phyloP scores from a whole-genome alignment of 2,797 vertebrate genomes.

The Enoplosus armatus region DNA sequence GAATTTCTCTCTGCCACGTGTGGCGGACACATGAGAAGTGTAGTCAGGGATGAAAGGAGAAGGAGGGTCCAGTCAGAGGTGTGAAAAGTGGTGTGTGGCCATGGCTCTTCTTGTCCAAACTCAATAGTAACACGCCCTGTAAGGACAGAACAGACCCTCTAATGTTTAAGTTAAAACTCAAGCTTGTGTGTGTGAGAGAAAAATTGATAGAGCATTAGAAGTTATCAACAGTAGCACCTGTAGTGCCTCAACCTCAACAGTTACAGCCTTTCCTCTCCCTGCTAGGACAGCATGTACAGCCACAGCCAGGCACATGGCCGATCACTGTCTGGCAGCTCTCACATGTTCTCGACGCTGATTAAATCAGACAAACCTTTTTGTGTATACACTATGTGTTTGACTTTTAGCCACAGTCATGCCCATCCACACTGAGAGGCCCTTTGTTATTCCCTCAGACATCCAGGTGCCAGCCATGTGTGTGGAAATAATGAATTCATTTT shows the following conservation, averaged over 20 bases:
- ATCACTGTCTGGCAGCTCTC: slow-evolving; percentile 41
- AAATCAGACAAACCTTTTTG: slow-evolving; percentile 61
- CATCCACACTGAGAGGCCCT: slow-evolving; percentile 59
- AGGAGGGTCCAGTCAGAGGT: slow-evolving; percentile 47
- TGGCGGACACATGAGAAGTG: slow-evolving; percentile 69
- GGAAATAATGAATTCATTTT: slow-evolving; percentile 62
- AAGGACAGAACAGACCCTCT: slow-evolving; percentile 11
- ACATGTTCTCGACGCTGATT: slow-evolving; percentile 60
- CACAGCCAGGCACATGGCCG: slow-evolving; percentile 42
- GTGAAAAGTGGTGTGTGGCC: slow-evolving; percentile 41
- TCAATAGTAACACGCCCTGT: slow-evolving; percentile 18
- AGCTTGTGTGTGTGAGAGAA: background rate
- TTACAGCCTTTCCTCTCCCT: slow-evolving; percentile 26
- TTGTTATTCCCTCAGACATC: slow-evolving; percentile 67
- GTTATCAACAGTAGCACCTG: slow-evolving; percentile 17
- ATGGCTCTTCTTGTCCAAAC: slow-evolving; percentile 25
- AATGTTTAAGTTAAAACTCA: slow-evolving; percentile 12
- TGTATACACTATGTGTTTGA: slow-evolving; percentile 60
- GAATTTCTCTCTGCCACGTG: slow-evolving; percentile 53
- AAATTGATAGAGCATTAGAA: background rate
- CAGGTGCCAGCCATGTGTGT: slow-evolving; percentile 74
- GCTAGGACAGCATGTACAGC: slow-evolving; percentile 49
- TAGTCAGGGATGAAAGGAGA: slow-evolving; percentile 40
- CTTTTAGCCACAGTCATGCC: slow-evolving; percentile 61
- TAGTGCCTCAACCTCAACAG: slow-evolving; percentile 7